Conservation (phyloP, 2,113 vertebrate genomes). For the Elephas maximus region DNA sequence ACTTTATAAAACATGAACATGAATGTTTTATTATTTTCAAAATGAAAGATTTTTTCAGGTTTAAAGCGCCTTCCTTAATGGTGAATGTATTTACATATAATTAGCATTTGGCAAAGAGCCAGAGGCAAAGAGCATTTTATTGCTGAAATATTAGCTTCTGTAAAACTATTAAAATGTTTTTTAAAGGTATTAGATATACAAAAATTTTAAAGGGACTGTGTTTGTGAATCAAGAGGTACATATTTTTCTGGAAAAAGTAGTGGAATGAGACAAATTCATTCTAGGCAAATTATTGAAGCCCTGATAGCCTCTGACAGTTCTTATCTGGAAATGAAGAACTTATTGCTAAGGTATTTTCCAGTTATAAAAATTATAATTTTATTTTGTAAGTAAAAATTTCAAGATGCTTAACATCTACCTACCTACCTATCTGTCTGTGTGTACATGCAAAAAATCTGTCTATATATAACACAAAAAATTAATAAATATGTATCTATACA, state of each 20-base stretch:
- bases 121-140: not conserved
- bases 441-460: no score
- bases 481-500: no score
- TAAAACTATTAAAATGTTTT: constrained; percentile 6
- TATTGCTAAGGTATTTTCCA: not conserved
- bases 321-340: not conserved
- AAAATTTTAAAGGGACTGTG: not conserved
- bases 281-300: not conserved
- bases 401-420: not conserved
- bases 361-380: not conserved
- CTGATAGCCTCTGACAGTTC: not conserved
- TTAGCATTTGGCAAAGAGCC: not conserved
- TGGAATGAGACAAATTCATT: not conserved
- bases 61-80: not conserved
- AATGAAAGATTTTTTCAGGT: not conserved
- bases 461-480: no score
- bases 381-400: constrained; percentile 10
- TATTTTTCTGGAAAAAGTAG: not conserved
- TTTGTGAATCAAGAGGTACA: not conserved
- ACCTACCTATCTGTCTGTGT: not conserved
- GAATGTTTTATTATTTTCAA: constrained; percentile 26
- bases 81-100: not conserved
- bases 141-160: not conserved
- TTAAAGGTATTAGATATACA: not conserved
- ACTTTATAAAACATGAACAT: not conserved